These are phyloP conservation scores for Mastomys coucha DNA, from an alignment of 2,113 vertebrate species.

Conservation along the genomic window DNA sequence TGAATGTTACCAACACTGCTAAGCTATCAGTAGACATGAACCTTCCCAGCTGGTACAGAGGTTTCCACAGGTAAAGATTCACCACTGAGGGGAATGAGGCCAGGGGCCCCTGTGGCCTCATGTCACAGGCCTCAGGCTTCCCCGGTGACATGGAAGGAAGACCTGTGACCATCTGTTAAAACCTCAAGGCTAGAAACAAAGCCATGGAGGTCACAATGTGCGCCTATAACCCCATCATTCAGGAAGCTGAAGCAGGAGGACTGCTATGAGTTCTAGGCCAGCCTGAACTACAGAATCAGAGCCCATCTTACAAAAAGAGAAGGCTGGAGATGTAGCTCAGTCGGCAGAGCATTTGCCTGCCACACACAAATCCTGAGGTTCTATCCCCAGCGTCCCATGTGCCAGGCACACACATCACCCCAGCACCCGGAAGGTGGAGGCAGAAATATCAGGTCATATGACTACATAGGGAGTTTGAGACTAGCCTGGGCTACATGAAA, in stretches of 20 bases:
- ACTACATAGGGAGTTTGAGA: not conserved
- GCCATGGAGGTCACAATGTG: no score
- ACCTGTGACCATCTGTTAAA: not conserved
- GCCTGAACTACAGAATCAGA: not conserved
- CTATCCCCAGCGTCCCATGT: not conserved
- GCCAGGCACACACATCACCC: not conserved
- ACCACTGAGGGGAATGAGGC: not conserved
- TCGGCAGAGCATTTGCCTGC: not conserved
- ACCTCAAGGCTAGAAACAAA: not conserved
- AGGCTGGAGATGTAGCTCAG: not conserved
- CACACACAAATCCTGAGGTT: not conserved
- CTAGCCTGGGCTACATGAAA: not conserved
- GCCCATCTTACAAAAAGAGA: not conserved
- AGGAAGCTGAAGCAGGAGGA: not conserved
- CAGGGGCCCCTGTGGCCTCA: not conserved
- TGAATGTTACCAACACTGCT: not conserved
- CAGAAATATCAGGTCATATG: not conserved
- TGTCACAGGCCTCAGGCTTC: not conserved
- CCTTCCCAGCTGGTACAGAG: not conserved
- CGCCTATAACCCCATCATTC: not conserved
- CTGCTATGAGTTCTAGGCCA: not conserved
- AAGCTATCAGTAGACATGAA: not conserved
- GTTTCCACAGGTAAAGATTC: not conserved
- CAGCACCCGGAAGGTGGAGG: not conserved
- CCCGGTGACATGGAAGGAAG: not conserved